These are phyloP conservation scores for Acipenser transmontanus DNA, from an alignment of 2,797 vertebrate species.

Conservation along the genomic window DNA sequence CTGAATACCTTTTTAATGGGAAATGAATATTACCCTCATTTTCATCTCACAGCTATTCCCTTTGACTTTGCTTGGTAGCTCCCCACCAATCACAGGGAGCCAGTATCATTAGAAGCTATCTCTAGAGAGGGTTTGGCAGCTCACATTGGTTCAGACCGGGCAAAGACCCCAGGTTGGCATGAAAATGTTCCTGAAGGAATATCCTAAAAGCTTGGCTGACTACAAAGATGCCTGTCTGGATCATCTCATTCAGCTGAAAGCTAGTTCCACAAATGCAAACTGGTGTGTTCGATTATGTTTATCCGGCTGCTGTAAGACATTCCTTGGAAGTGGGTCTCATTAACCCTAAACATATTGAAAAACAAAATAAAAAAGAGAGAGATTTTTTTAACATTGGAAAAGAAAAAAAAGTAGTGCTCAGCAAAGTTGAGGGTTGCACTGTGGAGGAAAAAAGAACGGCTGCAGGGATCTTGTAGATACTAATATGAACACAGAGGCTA, in stretches of 20 bases:
- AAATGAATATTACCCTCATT: conserved; percentile 10
- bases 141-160: background rate
- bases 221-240: conserved; percentile 38
- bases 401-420: background rate
- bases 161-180: background rate
- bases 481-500: background rate
- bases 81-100: conserved; percentile 4
- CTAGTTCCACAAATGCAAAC: conserved; percentile 49
- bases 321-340: conserved; percentile 45
- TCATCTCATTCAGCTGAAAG: conserved; percentile 28
- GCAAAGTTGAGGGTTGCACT: background rate
- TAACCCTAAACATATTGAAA: conserved; percentile 35
- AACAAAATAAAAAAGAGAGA: conserved; percentile 1
- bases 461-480: background rate
- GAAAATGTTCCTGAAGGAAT: conserved; percentile 24
- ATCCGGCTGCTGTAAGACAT: conserved; percentile 54
- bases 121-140: background rate
- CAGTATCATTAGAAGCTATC: background rate
- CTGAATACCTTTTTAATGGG: background rate
- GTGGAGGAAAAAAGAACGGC: conserved; percentile 19
- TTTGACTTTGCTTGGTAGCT: conserved; percentile 7
- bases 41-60: conserved; percentile 6
- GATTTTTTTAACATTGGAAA: background rate
- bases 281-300: conserved; percentile 54
- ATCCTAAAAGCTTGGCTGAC: conserved; percentile 34